Percentiles rank a stretch among this genome's conserved stretches.
These are phyloP conservation scores for Ephestia elutella DNA, from an alignment of 1,140 invertebrate species.

Conservation along the genomic window DNA sequence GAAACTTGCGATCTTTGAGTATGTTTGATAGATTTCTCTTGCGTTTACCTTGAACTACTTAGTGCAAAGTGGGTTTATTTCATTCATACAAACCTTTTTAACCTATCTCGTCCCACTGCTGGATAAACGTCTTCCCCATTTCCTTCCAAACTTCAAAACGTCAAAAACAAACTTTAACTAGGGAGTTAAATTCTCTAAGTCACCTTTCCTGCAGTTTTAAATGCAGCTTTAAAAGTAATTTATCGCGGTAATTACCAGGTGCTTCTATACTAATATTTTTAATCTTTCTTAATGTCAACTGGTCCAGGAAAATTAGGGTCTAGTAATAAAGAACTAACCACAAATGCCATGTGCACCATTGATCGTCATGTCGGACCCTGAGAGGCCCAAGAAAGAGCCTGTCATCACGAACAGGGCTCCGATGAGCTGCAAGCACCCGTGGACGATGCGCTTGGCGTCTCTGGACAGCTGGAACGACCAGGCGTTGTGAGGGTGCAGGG, in stretches of 20 bases:
- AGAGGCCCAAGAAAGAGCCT: slow-evolving; percentile 58
- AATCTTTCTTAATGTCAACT: no score
- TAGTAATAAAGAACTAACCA: slow-evolving; percentile 35
- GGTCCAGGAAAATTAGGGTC: no score
- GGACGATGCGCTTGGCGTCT: slow-evolving; percentile 56
- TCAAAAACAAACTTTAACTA: no score
- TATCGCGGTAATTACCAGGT: no score
- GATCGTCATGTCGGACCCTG: slow-evolving; percentile 47
- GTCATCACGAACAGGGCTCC: slow-evolving; percentile 58
- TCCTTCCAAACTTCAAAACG: no score
- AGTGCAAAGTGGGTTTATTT: not conserved
- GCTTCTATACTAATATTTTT: no score
- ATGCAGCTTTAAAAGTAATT: no score
- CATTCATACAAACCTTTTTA: not conserved
- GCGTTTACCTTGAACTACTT: not conserved
- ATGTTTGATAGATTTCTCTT: not conserved
- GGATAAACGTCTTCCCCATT: no score
- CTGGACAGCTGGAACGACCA: slow-evolving; percentile 60
- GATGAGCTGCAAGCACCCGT: slow-evolving; percentile 60
- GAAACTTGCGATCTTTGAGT: slow-evolving; percentile 4
- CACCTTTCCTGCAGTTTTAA: no score
- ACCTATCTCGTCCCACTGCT: no score
- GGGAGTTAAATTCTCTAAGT: no score
- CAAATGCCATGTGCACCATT: slow-evolving; percentile 62
- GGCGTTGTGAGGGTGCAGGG: slow-evolving; percentile 59